Evolutionary conservation across 2,797 vertebrate species (phyloP).

Genomic region (Helicolenus hilgendorfi): DNA sequence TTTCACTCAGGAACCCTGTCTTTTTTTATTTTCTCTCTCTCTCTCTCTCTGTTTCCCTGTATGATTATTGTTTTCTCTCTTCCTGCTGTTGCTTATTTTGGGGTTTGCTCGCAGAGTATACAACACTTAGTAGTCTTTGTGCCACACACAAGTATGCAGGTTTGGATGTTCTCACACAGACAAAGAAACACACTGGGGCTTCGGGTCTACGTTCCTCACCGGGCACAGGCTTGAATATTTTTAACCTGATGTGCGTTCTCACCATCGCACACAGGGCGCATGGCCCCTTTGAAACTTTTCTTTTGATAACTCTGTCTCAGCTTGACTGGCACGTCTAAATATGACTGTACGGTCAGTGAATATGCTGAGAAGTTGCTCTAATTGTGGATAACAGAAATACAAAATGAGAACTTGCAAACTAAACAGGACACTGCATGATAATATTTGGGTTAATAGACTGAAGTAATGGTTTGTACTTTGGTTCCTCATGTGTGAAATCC

Average conservation of each 20-base stretch:
- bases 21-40: slow-evolving; percentile 8
- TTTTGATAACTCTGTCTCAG: slow-evolving; percentile 32
- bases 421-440: not conserved
- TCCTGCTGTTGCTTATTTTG: slow-evolving; percentile 68
- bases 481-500: slow-evolving; percentile 27
- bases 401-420: slow-evolving; percentile 1
- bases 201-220: not conserved
- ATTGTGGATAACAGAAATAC: not conserved
- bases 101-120: not conserved
- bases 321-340: not conserved
- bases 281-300: slow-evolving; percentile 36
- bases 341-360: not conserved
- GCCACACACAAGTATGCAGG: slow-evolving; percentile 35
- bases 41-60: slow-evolving; percentile 11
- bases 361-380: not conserved
- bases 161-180: slow-evolving; percentile 31
- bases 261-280: slow-evolving; percentile 5
- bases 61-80: slow-evolving; percentile 60
- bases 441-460: slow-evolving; percentile 9
- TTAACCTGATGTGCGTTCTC: slow-evolving; percentile 49
- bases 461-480: slow-evolving; percentile 16
- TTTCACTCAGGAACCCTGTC: slow-evolving; percentile 66
- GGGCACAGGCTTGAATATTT: slow-evolving; percentile 70
- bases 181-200: not conserved
- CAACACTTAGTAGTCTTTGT: slow-evolving; percentile 8